A percentile compares a stretch with the other conserved stretches of the same genome.
phyloP scores from a whole-genome alignment of 92 coral and sea anemone species.

The Phenganax marumi region DNA sequence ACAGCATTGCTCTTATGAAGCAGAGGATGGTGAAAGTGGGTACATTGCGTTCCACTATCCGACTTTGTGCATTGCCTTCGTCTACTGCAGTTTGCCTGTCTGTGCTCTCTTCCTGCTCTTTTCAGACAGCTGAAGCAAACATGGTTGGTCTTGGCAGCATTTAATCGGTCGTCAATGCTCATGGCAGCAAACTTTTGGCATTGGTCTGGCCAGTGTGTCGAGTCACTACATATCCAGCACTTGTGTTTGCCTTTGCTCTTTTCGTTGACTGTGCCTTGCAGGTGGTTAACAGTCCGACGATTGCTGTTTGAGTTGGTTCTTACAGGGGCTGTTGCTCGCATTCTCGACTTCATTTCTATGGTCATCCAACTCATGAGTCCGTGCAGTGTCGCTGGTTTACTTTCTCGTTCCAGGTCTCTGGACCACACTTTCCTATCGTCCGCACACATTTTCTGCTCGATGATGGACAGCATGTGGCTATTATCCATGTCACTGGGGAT shows the following conservation, averaged over 20 bases:
- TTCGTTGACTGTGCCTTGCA: too few species aligned
- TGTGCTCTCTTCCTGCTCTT: too few species aligned
- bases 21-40: conserved; percentile 43
- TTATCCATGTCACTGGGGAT: conserved; percentile 41
- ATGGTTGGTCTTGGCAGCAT: too few species aligned
- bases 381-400: conserved; percentile 47
- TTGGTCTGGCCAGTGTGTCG: too few species aligned
- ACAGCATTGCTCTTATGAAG: conserved; percentile 45
- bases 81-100: conserved; percentile 47
- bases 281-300: too few species aligned
- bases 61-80: conserved; percentile 36
- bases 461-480: conserved; percentile 45
- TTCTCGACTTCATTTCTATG: too few species aligned
- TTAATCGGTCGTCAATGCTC: too few species aligned
- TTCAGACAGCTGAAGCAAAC: conserved; percentile 57
- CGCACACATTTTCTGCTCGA: conserved; percentile 53
- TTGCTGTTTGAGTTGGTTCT: too few species aligned
- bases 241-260: too few species aligned
- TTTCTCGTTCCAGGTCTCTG: conserved; percentile 45
- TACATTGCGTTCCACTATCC: conserved; percentile 50
- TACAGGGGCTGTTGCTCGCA: too few species aligned
- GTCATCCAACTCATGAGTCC: conserved; percentile 54
- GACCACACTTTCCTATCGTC: conserved; percentile 48
- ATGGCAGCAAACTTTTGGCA: too few species aligned
- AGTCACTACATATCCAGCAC: too few species aligned